phyloP scores from a whole-genome alignment of 2,888 invertebrate species.

The Steinernema hermaphroditum region DNA sequence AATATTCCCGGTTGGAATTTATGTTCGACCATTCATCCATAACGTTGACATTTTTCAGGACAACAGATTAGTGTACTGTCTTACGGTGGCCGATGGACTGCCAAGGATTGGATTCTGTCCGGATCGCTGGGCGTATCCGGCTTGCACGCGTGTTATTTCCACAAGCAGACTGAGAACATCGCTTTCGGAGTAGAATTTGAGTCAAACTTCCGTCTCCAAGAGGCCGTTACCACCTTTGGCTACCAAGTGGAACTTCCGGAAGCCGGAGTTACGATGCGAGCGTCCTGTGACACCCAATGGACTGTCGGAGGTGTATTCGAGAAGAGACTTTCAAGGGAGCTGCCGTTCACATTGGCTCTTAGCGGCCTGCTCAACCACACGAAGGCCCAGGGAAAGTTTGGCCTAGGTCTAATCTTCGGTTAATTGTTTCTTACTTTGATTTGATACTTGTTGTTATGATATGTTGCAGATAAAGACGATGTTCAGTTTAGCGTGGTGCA shows the following conservation, averaged over 20 bases:
- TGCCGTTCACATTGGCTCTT: conserved; percentile 89
- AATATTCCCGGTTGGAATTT: conserved; percentile 75
- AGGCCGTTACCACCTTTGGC: conserved; percentile 50
- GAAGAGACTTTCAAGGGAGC: conserved; percentile 82
- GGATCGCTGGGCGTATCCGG: conserved; percentile 49
- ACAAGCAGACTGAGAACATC: conserved; percentile 76
- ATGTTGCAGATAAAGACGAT: too few relatives aligned
- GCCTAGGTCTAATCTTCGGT: conserved; percentile 90
- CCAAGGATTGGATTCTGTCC: conserved; percentile 53
- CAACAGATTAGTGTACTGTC: conserved; percentile 86
- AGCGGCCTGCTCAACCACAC: conserved; percentile 89
- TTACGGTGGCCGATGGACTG: conserved; percentile 78
- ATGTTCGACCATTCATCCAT: background rate
- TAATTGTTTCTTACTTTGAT: too few relatives aligned
- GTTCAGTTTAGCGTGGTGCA: too few relatives aligned
- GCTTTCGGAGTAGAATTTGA: conserved; percentile 86
- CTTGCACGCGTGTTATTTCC: conserved; percentile 80
- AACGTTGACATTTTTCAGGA: conserved; percentile 65
- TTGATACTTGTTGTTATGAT: too few relatives aligned
- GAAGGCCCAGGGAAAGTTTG: conserved; percentile 88
- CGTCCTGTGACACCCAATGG: conserved; percentile 70
- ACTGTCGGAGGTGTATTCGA: conserved; percentile 85
- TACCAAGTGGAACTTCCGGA: conserved; percentile 80
- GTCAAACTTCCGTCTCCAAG: conserved; percentile 82
- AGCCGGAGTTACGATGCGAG: conserved; percentile 89